Percentiles rank a stretch among this genome's conserved stretches.
Conservation (phyloP, 2,888 invertebrate species). For the Xylocampa areola region DNA sequence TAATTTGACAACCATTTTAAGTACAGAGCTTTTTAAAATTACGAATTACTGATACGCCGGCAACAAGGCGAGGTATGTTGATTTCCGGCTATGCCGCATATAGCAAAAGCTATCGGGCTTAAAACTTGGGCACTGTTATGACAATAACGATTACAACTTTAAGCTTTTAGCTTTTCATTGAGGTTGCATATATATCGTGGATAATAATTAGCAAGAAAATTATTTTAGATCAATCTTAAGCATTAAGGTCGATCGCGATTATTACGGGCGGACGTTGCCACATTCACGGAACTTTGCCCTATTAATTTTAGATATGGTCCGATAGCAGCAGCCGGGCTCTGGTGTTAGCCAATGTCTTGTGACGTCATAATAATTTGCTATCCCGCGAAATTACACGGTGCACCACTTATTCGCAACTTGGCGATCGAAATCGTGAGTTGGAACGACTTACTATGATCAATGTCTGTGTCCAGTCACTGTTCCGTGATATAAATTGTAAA, state of each 20-base stretch:
- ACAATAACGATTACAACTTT: constrained; percentile 24
- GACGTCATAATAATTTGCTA: constrained; percentile 67
- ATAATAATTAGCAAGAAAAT: constrained; percentile 42
- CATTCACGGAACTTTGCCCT: constrained; percentile 72
- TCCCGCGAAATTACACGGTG: constrained; percentile 64
- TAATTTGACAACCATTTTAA: too few relatives aligned
- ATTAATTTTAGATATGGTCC: constrained; percentile 71
- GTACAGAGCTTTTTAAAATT: constrained; percentile 7
- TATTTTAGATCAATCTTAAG: constrained; percentile 45
- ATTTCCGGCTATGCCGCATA: constrained; percentile 35
- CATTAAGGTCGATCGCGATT: constrained; percentile 46
- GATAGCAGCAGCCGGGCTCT: constrained; percentile 55
- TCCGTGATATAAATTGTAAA: constrained; percentile 46
- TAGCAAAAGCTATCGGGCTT: constrained; percentile 27
- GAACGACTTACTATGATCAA: constrained; percentile 49
- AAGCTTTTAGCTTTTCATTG: constrained; percentile 11
- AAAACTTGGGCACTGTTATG: constrained; percentile 28
- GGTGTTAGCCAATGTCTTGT: constrained; percentile 54
- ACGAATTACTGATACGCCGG: constrained; percentile 21
- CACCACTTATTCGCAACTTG: constrained; percentile 59
- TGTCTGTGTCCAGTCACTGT: constrained; percentile 41
- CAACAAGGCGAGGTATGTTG: constrained; percentile 26
- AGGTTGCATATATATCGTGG: neutral
- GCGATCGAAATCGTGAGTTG: constrained; percentile 56
- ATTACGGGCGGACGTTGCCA: constrained; percentile 53